A percentile compares a stretch with the other conserved stretches of the same genome.
Conservation (phyloP, 2,888 invertebrate genomes). For the Dryadula phaetusa region DNA sequence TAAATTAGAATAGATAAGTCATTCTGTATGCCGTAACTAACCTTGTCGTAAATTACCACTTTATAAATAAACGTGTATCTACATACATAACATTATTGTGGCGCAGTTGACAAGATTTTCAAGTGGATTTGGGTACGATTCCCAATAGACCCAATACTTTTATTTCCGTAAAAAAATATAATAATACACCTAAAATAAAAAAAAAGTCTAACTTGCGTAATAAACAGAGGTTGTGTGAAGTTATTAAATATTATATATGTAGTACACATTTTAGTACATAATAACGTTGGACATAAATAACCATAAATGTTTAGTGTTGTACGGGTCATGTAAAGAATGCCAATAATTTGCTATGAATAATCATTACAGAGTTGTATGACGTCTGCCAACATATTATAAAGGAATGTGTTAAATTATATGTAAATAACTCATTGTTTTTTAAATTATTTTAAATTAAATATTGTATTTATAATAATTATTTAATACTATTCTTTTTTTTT, state of each 20-base stretch:
- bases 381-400: conserved; percentile 4
- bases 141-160: not conserved
- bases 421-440: conserved; percentile 10
- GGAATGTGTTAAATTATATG: conserved; percentile 20
- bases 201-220: too few relatives aligned
- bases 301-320: conserved; percentile 13
- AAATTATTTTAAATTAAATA: too few relatives aligned
- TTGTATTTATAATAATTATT: too few relatives aligned
- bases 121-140: not conserved
- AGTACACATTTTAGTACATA: not conserved
- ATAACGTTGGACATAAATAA: not conserved
- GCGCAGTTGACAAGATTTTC: not conserved
- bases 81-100: not conserved
- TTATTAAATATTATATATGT: not conserved
- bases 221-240: too few relatives aligned
- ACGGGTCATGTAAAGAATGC: conserved; percentile 18
- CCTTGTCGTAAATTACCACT: conserved; percentile 23
- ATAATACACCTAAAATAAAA: too few relatives aligned
- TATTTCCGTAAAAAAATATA: too few relatives aligned
- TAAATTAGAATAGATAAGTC: conserved; percentile 45
- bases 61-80: conserved; percentile 13
- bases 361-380: conserved; percentile 7
- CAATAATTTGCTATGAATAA: conserved; percentile 21
- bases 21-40: conserved; percentile 20
- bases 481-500: too few relatives aligned